phyloP scores from a whole-genome alignment of 2,113 vertebrate species.

The Tupaia chinensis region DNA sequence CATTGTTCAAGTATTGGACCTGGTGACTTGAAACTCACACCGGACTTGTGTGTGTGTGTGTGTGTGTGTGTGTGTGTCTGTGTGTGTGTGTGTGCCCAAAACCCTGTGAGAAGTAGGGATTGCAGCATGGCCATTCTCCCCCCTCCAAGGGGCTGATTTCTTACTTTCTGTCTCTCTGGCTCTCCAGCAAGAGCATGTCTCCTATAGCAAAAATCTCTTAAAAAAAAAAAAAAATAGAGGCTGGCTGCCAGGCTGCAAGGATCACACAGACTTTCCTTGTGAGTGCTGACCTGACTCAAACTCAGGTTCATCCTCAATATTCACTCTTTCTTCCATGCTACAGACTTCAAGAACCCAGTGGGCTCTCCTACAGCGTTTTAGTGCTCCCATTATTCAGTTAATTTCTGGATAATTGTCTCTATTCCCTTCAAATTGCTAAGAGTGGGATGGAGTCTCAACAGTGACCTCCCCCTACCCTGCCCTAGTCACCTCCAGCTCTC shows the following conservation, averaged over 20 bases:
- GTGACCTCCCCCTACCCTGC: not conserved
- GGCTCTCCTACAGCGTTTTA: not conserved
- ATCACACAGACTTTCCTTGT: not conserved
- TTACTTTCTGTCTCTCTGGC: too few species aligned
- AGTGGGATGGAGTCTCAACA: not conserved
- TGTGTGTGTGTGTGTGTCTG: too few species aligned
- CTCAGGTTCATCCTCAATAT: not conserved
- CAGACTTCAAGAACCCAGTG: not conserved
- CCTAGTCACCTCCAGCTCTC: not conserved
- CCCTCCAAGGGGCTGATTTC: too few species aligned
- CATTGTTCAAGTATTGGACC: too few species aligned
- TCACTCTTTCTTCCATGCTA: not conserved
- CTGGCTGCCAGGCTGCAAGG: not conserved
- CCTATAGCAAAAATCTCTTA: too few species aligned
- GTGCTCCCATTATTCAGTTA: not conserved
- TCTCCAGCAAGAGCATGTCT: too few species aligned
- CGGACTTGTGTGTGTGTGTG: too few species aligned
- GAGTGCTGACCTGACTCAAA: not conserved
- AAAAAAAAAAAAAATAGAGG: not conserved
- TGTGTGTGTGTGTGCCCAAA: too few species aligned
- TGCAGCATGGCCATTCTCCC: too few species aligned
- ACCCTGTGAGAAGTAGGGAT: too few species aligned
- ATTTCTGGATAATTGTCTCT: not conserved
- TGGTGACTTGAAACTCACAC: too few species aligned
- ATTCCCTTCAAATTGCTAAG: not conserved